A percentile compares a stretch with the other conserved stretches of the same genome.
Evolutionary conservation across 2,113 vertebrate species (phyloP).

Genomic region (Crotalus viridis): DNA sequence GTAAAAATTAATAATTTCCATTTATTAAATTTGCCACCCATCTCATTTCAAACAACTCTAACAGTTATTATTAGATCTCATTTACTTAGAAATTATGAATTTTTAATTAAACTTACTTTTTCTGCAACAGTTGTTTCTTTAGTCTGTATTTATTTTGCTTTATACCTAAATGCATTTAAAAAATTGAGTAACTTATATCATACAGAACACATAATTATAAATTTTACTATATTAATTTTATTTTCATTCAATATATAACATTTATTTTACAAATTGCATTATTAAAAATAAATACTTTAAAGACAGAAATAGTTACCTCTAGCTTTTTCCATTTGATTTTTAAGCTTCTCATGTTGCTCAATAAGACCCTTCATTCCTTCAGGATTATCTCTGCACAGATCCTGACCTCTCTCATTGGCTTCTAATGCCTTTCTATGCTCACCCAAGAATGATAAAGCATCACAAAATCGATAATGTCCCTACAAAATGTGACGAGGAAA

Average conservation of each 20-base stretch:
- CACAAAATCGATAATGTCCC: conserved; percentile 93
- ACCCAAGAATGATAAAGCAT: conserved; percentile 81
- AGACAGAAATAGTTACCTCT: conserved; percentile 60
- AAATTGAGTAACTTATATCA: background rate
- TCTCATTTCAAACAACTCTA: background rate
- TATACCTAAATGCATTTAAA: conserved; percentile 45
- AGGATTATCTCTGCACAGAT: conserved; percentile 65
- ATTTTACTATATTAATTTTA: background rate
- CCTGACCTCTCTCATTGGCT: conserved; percentile 77
- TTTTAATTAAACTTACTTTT: conserved; percentile 62
- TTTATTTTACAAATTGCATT: background rate
- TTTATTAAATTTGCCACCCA: background rate
- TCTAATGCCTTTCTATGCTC: conserved; percentile 73
- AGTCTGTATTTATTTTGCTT: conserved; percentile 49
- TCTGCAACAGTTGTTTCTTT: conserved; percentile 43
- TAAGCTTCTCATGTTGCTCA: conserved; percentile 74
- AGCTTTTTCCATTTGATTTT: conserved; percentile 45
- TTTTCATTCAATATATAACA: background rate
- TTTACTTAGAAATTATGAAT: background rate
- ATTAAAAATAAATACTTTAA: background rate
- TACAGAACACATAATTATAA: background rate
- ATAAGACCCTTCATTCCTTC: conserved; percentile 80
- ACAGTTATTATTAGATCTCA: background rate
- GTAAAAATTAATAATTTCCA: background rate
- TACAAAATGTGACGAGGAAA: conserved; percentile 45